Evolutionary conservation across 2,888 invertebrate species (phyloP), one percentile per base, ranked within the genome.

Genomic region (Ctenicera cuprea): DNA sequence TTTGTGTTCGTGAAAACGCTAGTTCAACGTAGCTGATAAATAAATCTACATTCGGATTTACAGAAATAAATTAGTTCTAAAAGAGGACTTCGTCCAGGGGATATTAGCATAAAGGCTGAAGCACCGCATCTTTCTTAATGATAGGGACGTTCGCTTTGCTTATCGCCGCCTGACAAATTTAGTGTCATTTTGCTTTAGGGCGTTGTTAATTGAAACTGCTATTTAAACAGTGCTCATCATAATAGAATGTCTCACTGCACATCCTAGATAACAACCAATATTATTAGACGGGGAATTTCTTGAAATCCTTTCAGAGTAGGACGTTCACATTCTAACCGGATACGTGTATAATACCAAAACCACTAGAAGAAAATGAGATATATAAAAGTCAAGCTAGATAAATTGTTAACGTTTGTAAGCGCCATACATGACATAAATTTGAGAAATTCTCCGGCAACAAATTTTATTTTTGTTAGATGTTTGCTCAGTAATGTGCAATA

Each of bases 311-410:
- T 66, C 50, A 54, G 64, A 72, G 52, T 67, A 59, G 33, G 30
- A 57, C 69, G 69, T 71, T 81, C 81, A 81, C 81, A 79, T 76
- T 78, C 80, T 81, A 78, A 78, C 18, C 75, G 71, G 52, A 73
- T 72, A 76, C 75, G 73, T 70, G 76, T 78, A 79, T 80, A 80
- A 80, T 80, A 78, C 77, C 78, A 75, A 76, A 80, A 78, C 81
- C 79, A 78, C 80, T 81, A 80, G 82, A 83, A 82, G 84, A 83
- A 82, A 84, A 83, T 83, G 83, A 83, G 82, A 84, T 82, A 83
- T 84, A 83, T 85, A 83, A 84, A 83, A 83, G 84, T 82, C 83
- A 82, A 83, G 83, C 85, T 78, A 83, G 83, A 84, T 84, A 85
- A 85, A 84, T 84, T 84, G 85, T 83, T 79, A 82, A 81, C 83